A percentile compares a stretch with the other conserved stretches of the same genome.
phyloP scores from a whole-genome alignment of 2,113 vertebrate species.

The Aegotheles bennettii region DNA sequence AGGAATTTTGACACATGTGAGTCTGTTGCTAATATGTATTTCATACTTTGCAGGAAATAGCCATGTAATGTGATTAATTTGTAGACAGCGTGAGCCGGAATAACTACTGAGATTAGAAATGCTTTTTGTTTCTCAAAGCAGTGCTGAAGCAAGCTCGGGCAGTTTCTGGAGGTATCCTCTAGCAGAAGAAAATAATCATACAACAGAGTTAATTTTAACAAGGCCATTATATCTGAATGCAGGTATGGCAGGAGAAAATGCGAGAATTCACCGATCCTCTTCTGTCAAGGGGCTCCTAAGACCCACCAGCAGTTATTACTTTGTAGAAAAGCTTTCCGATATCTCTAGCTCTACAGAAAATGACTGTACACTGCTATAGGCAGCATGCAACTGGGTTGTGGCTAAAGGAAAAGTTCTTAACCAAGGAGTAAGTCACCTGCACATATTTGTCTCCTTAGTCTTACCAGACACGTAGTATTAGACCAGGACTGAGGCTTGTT shows the following conservation, averaged over 20 bases:
- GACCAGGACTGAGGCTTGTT: background rate
- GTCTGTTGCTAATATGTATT: background rate
- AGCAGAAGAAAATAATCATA: background rate
- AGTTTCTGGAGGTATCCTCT: background rate
- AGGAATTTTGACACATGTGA: background rate
- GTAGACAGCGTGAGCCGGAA: background rate
- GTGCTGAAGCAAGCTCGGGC: background rate
- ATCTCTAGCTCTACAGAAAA: background rate
- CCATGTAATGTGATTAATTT: background rate
- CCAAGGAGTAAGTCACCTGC: background rate
- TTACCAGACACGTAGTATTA: background rate
- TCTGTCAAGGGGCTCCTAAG: background rate
- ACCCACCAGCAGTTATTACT: background rate
- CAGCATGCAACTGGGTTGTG: background rate
- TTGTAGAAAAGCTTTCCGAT: background rate
- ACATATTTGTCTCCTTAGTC: background rate
- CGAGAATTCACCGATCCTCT: background rate
- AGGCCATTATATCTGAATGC: background rate
- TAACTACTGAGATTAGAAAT: background rate
- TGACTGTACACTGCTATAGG: background rate
- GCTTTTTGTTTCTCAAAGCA: background rate
- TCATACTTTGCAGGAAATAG: background rate
- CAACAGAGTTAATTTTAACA: background rate
- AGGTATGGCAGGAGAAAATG: background rate
- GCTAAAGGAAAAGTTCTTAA: background rate